Percentiles rank a stretch among this genome's conserved stretches.
These are phyloP conservation scores for Nymphalis urticae DNA, from an alignment of 2,888 invertebrate species.

Conservation along the genomic window DNA sequence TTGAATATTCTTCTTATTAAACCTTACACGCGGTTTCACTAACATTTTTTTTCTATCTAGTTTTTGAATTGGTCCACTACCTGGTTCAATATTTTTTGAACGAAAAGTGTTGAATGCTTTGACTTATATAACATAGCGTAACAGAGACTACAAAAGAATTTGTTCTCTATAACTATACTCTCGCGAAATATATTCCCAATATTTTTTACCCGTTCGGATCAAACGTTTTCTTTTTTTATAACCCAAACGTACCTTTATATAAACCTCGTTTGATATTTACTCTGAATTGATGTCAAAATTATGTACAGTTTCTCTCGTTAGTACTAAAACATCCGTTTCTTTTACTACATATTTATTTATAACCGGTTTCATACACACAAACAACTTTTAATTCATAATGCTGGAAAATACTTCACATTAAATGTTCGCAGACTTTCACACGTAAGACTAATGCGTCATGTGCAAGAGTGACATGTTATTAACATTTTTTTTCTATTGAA, in stretches of 20 bases:
- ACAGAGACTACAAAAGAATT: background rate
- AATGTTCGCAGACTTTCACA: constrained; percentile 30
- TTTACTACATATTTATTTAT: constrained; percentile 14
- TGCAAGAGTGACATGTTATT: constrained; percentile 25
- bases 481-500: constrained; percentile 25
- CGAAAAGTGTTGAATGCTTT: background rate
- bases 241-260: background rate
- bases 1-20: constrained; percentile 40
- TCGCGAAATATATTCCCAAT: background rate
- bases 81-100: background rate
- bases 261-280: background rate
- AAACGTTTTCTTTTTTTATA: background rate
- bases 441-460: constrained; percentile 24
- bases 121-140: background rate
- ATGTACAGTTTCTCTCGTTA: constrained; percentile 15
- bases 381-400: constrained; percentile 34
- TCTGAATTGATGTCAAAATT: constrained; percentile 6
- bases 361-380: constrained; percentile 28
- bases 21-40: background rate
- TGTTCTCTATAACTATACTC: background rate
- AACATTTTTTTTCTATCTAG: background rate
- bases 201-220: constrained; percentile 4
- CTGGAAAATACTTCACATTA: constrained; percentile 28
- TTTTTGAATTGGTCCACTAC: background rate
- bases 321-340: constrained; percentile 17